These are phyloP conservation scores for Xylocampa areola DNA, from an alignment of 2,888 invertebrate species.

Conservation along the genomic window DNA sequence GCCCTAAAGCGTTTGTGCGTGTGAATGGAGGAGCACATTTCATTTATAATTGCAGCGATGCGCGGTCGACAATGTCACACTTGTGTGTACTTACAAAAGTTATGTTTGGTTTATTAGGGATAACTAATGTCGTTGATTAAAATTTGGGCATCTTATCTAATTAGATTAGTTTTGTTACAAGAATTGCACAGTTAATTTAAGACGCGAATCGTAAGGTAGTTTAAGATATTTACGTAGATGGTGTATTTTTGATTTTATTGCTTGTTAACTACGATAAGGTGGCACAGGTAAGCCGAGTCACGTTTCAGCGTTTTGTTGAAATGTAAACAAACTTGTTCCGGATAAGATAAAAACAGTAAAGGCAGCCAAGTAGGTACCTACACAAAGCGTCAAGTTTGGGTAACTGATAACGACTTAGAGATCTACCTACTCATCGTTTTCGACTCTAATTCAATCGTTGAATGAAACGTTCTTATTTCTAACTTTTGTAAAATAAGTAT, in stretches of 20 bases:
- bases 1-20: constrained; percentile 87
- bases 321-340: constrained; percentile 89
- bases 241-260: constrained; percentile 83
- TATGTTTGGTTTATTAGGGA: constrained; percentile 75
- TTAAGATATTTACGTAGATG: constrained; percentile 63
- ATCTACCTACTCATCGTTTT: constrained; percentile 32
- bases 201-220: constrained; percentile 35
- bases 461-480: no score
- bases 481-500: not conserved
- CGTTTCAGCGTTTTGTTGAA: constrained; percentile 87
- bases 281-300: constrained; percentile 83
- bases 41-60: constrained; percentile 89
- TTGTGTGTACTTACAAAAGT: constrained; percentile 76
- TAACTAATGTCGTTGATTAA: constrained; percentile 61
- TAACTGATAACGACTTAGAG: constrained; percentile 66
- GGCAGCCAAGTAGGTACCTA: constrained; percentile 60
- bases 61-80: constrained; percentile 86
- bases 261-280: constrained; percentile 85
- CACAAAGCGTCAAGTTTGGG: constrained; percentile 65
- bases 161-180: constrained; percentile 11
- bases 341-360: constrained; percentile 86
- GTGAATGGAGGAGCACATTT: constrained; percentile 89
- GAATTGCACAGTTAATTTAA: constrained; percentile 24
- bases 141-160: constrained; percentile 15
- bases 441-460: constrained; percentile 4